A percentile compares a stretch with the other conserved stretches of the same genome.
Evolutionary conservation across 2,888 invertebrate genomes (phyloP).

Genomic region (Agrotis ipsilon): DNA sequence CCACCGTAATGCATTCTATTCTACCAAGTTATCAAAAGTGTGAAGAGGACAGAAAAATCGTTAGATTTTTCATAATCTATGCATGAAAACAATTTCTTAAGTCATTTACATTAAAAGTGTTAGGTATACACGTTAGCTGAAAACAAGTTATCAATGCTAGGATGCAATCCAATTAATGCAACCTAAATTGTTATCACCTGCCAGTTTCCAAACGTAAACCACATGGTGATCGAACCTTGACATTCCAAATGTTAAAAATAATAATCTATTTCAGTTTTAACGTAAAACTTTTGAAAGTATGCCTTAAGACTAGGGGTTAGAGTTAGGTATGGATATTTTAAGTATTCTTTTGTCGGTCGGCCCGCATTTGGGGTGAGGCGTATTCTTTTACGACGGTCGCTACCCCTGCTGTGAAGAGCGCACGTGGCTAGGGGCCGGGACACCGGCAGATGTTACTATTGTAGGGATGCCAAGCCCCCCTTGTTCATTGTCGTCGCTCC

Average conservation of each 20-base stretch:
- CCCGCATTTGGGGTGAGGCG: slow-evolving; percentile 87
- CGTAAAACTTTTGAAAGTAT: slow-evolving; percentile 70
- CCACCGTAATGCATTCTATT: background rate
- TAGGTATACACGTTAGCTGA: slow-evolving; percentile 18
- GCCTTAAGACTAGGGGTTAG: slow-evolving; percentile 72
- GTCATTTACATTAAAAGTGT: background rate
- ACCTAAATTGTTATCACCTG: slow-evolving; percentile 81
- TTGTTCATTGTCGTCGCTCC: slow-evolving; percentile 38
- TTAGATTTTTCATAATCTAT: slow-evolving; percentile 11
- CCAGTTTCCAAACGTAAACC: slow-evolving; percentile 83
- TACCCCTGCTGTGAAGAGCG: slow-evolving; percentile 87
- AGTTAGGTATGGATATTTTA: slow-evolving; percentile 67
- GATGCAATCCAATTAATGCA: slow-evolving; percentile 58
- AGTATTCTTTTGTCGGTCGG: slow-evolving; percentile 64
- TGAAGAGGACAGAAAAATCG: background rate
- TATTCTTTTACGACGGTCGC: slow-evolving; percentile 83
- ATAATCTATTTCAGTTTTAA: slow-evolving; percentile 85
- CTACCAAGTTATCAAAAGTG: background rate
- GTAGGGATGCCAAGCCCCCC: slow-evolving; percentile 73
- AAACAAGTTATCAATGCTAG: slow-evolving; percentile 24
- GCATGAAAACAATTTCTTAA: background rate
- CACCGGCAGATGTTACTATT: slow-evolving; percentile 85
- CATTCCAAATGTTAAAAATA: slow-evolving; percentile 90
- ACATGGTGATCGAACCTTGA: slow-evolving; percentile 88
- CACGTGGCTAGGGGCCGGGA: slow-evolving; percentile 84